phyloP scores from a whole-genome alignment of 2,888 invertebrate genomes.

The Pandemis cinnamomeana region DNA sequence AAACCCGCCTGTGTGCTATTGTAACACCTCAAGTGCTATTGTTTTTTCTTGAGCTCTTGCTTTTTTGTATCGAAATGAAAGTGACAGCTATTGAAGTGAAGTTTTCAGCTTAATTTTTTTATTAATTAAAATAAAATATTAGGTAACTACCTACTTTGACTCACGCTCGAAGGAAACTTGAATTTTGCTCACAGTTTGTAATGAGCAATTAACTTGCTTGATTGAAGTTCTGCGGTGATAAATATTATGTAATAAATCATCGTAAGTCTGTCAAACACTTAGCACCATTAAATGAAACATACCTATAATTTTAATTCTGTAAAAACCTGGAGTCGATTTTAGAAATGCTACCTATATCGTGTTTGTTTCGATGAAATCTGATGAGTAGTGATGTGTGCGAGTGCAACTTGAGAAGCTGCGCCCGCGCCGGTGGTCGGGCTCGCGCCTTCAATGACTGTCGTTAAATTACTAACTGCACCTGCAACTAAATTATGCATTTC shows the following conservation, averaged over 20 bases:
- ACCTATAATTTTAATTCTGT: slow-evolving; percentile 40
- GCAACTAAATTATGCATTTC: slow-evolving; percentile 16
- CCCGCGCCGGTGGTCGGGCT: slow-evolving; percentile 66
- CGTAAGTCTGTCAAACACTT: neutral
- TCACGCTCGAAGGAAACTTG: too few relatives aligned
- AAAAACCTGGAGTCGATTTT: slow-evolving; percentile 70
- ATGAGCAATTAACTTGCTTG: too few relatives aligned
- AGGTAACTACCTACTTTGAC: too few relatives aligned
- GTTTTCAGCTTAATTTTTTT: too few relatives aligned
- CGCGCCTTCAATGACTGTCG: neutral
- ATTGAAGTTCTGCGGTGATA: too few relatives aligned
- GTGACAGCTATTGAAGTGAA: too few relatives aligned
- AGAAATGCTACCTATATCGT: slow-evolving; percentile 46
- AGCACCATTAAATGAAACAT: neutral
- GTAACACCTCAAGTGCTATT: too few relatives aligned
- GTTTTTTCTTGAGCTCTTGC: too few relatives aligned
- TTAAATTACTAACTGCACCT: neutral
- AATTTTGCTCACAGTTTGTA: too few relatives aligned
- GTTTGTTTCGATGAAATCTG: slow-evolving; percentile 65
- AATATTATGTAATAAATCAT: neutral
- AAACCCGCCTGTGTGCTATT: too few relatives aligned
- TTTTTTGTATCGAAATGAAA: too few relatives aligned
- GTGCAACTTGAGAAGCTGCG: slow-evolving; percentile 69
- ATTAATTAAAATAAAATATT: too few relatives aligned
- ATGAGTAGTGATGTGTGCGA: slow-evolving; percentile 10